Base-by-base conservation (phyloP, 1,140 invertebrate genomes). In the Leptonema lineaticorne region DNA sequence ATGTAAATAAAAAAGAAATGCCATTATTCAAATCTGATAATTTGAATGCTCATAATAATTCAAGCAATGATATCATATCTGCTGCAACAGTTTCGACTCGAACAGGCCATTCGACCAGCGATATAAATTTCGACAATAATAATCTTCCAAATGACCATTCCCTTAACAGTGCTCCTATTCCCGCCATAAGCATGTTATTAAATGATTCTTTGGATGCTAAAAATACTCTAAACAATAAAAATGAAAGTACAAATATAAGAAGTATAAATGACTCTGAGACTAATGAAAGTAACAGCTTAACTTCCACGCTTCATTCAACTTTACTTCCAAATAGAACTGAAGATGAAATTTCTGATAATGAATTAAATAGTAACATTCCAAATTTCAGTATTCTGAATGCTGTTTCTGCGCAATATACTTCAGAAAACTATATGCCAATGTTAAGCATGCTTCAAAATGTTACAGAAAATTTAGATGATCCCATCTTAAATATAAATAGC, bases 401-500 rank as follows among this genome's bases (percentile, higher is more conserved):
- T 66, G 30, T 65, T 59, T 20, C 22, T 30, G 18, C 14, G 18
- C 20, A 67, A 41, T 46, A 37, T 9, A n/a, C 24, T 45, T 56
- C 6, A 33, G 60, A 68, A 26, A 58, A 24, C 24, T 59, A 68
- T 29, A 71, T 71, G 11, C 69, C 69, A 11, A 63, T 37, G 14
- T 18, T 71, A 20, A 70, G 65, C 18, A 65, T 46, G 22, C 48
- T 70, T 22, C 69, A 69, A 58, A 57, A 29, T 1, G 29, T 26
- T 20, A 7, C 22, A 27, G 45, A 37, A 24, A 69, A 20, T 27
- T 4, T 8, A 20, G 33, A 22, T n/a, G n/a, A n/a, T n/a, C n/a
- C n/a, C n/a, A 46, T 1, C 5, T 75, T 76, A n/a, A 75, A 76
- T 22, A 68, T 77, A 57, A 74, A 74, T 16, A 75, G 73, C 67